Evolutionary conservation across 1,140 invertebrate genomes (phyloP).

Genomic region (Rhynchophorus ferrugineus): DNA sequence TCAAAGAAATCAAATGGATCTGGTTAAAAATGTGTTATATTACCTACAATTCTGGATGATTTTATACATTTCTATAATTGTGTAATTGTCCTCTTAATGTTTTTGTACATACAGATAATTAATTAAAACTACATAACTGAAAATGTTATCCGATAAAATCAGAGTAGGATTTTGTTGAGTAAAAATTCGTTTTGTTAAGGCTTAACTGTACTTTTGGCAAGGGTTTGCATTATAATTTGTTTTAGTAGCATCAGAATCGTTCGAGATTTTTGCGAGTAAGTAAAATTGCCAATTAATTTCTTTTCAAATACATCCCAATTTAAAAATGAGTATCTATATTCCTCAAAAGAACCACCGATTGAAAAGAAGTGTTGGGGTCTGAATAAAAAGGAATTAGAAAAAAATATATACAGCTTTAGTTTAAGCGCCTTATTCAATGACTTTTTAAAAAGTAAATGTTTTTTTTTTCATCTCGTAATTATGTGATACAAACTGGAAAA

Average conservation of each 20-base stretch:
- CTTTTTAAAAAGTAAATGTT: background rate
- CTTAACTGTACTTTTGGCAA: background rate
- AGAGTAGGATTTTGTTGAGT: too few species aligned
- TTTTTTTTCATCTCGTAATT: too few species aligned
- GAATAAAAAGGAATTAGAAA: constrained; percentile 1
- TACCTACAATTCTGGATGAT: too few species aligned
- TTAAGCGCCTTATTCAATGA: background rate
- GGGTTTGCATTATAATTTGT: background rate
- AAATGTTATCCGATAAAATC: too few species aligned
- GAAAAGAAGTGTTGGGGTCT: constrained; percentile 2
- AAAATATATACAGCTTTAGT: background rate
- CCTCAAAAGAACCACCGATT: background rate
- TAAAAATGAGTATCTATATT: background rate
- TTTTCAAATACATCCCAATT: background rate
- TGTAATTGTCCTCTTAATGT: too few species aligned
- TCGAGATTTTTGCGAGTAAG: background rate
- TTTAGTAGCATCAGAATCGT: background rate
- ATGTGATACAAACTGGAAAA: too few species aligned
- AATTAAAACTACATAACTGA: too few species aligned
- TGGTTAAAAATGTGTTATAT: too few species aligned
- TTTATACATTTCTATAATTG: too few species aligned
- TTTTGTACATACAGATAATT: too few species aligned
- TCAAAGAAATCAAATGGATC: too few species aligned
- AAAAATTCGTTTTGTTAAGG: too few species aligned
- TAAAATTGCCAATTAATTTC: constrained; percentile 2